Evolutionary conservation across 2,797 vertebrate species (phyloP).

Genomic region (Anguilla obscura): DNA sequence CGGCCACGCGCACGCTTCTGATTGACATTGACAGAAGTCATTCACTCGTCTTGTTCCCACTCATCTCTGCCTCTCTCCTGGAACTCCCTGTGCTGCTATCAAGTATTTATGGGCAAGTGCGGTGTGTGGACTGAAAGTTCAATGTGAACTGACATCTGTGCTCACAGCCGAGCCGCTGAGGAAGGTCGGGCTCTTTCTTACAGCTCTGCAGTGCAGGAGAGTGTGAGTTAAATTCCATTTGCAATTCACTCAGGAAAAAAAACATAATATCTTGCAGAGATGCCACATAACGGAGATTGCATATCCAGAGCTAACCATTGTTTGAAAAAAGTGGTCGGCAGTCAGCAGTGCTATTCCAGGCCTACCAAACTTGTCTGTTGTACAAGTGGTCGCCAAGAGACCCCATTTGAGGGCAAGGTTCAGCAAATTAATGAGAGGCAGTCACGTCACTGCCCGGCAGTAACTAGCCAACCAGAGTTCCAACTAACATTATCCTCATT

Average conservation of each 20-base stretch:
- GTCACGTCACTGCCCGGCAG: background rate
- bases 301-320: background rate
- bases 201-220: background rate
- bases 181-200: background rate
- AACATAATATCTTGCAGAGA: background rate
- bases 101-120: slow-evolving; percentile 18
- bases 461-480: background rate
- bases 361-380: background rate
- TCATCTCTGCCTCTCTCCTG: background rate
- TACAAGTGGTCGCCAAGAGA: background rate
- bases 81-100: slow-evolving; percentile 3
- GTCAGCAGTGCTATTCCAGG: background rate
- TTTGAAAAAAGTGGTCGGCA: background rate
- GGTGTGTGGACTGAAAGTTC: background rate
- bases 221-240: slow-evolving; percentile 11
- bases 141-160: slow-evolving; percentile 15
- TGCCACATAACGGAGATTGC: background rate
- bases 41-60: slow-evolving; percentile 21
- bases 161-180: background rate
- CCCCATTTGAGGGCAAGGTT: background rate
- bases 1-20: background rate
- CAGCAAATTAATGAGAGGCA: background rate
- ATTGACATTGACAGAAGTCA: slow-evolving; percentile 29
- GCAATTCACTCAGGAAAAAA: background rate
- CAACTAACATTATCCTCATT: background rate